phyloP scores from a whole-genome alignment of 2,888 invertebrate species.

The Caenorhabditis auriculariae region DNA sequence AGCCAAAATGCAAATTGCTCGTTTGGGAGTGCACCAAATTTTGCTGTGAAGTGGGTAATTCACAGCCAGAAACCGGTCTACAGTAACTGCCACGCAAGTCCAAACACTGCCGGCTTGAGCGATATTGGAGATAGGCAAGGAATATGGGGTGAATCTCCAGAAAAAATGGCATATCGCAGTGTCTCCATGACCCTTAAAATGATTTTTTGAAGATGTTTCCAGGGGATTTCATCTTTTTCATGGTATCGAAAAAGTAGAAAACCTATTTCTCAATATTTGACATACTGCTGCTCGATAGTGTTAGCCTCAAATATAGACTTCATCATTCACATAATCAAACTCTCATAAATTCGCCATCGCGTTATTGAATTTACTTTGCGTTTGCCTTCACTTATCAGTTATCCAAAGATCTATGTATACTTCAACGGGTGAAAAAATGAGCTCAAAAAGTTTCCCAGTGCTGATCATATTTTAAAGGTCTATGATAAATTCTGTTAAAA shows the following conservation, averaged over 20 bases:
- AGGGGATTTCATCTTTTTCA: neutral
- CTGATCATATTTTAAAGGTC: no score
- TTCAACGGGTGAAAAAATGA: no score
- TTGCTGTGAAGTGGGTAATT: conserved; percentile 56
- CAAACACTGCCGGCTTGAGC: conserved; percentile 56
- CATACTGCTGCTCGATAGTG: no score
- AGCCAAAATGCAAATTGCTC: conserved; percentile 38
- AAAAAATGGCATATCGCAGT: conserved; percentile 54
- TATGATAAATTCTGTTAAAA: no score
- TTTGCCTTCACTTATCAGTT: no score
- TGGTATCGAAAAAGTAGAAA: neutral
- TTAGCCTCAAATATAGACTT: no score
- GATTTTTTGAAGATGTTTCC: neutral
- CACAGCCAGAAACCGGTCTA: conserved; percentile 58
- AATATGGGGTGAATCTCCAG: conserved; percentile 54
- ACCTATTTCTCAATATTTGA: no score
- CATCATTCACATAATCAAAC: no score
- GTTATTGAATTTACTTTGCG: no score
- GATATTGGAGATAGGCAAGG: conserved; percentile 54
- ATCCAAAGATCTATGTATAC: no score
- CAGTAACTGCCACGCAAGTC: conserved; percentile 61
- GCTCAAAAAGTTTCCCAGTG: no score
- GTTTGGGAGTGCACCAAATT: conserved; percentile 52
- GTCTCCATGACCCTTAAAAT: conserved; percentile 17
- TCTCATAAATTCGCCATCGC: no score